A percentile compares a stretch with the other conserved stretches of the same genome.
Conservation (phyloP, 2,113 vertebrate genomes). For the Bubalus kerabau region DNA sequence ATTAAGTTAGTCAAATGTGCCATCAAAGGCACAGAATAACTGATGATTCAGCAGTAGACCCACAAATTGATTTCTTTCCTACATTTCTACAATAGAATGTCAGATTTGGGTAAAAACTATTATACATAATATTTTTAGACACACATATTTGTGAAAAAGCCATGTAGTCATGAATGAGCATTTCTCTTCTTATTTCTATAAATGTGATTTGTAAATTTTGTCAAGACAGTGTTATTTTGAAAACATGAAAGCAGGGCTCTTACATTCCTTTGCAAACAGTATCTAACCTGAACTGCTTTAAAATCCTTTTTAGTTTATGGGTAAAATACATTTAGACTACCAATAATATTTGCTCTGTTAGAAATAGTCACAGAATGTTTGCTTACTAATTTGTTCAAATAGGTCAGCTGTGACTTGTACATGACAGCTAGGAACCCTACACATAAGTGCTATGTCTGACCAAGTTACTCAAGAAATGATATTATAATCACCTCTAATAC, state of each 20-base stretch:
- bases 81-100: neutral
- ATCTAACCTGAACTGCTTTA: neutral
- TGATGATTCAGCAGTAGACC: neutral
- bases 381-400: neutral
- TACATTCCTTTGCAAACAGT: neutral
- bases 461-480: neutral
- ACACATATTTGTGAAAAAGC: neutral
- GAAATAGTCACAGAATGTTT: neutral
- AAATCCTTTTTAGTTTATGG: neutral
- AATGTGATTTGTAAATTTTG: neutral
- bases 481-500: neutral
- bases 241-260: neutral
- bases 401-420: neutral
- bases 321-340: neutral
- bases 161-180: neutral
- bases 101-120: neutral
- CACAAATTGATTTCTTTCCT: neutral
- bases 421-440: neutral
- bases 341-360: neutral
- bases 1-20: neutral
- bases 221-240: neutral
- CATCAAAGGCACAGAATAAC: neutral
- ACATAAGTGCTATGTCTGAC: neutral
- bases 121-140: neutral
- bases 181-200: neutral